Evolutionary conservation across 1,140 invertebrate species (phyloP).

Genomic region (Drosophila tani): DNA sequence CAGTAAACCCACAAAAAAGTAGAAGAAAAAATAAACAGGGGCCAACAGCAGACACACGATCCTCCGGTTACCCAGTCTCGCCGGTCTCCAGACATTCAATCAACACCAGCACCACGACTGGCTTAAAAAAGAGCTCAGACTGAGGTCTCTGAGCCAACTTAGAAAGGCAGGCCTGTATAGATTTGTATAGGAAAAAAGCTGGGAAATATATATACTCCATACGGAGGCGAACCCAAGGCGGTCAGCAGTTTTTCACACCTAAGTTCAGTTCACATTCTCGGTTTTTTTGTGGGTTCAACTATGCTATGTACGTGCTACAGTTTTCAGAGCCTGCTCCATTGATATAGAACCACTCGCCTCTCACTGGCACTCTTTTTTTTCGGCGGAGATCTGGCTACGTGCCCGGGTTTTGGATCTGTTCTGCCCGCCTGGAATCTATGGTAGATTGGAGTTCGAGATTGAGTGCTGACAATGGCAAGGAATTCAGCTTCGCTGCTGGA

Average conservation of each 20-base stretch:
- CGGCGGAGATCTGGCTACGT: constrained; percentile 43
- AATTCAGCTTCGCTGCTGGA: constrained; percentile 51
- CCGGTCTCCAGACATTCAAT: constrained; percentile 55
- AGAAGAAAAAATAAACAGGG: constrained; percentile 10
- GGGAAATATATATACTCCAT: constrained; percentile 14
- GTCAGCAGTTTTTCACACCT: constrained; percentile 62
- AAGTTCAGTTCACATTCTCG: background rate
- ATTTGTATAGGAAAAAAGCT: constrained; percentile 21
- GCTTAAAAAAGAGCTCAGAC: constrained; percentile 1
- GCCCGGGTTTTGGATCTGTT: constrained; percentile 34
- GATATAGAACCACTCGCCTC: constrained; percentile 54
- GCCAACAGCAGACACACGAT: constrained; percentile 46
- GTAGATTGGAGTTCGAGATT: constrained; percentile 50
- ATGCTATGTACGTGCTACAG: constrained; percentile 42
- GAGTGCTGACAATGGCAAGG: constrained; percentile 58
- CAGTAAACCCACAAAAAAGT: constrained; percentile 40
- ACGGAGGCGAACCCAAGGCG: constrained; percentile 24
- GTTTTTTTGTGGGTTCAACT: constrained; percentile 7
- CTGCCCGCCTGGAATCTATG: constrained; percentile 18
- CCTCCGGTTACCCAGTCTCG: constrained; percentile 38
- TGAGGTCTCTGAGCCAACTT: constrained; percentile 20
- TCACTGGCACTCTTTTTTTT: constrained; percentile 35
- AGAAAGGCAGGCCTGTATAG: constrained; percentile 43
- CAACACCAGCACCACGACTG: constrained; percentile 46
- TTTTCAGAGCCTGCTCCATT: constrained; percentile 32